Base-by-base conservation (phyloP, 1,140 invertebrate genomes). In the Vollenhovia emeryi region DNA sequence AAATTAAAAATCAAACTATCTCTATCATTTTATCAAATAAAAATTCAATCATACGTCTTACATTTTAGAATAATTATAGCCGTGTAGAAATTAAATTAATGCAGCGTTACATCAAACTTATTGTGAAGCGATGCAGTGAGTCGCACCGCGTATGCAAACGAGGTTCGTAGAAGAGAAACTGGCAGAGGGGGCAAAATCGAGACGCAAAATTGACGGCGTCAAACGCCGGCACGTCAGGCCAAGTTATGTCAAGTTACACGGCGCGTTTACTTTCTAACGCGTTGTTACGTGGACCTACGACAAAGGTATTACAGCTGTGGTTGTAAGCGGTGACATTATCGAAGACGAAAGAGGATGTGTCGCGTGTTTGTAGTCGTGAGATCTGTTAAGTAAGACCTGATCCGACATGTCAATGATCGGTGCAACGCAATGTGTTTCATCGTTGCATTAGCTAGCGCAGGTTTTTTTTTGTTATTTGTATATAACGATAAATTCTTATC, bases 191-290 rank as follows among this genome's bases (percentile, higher is more conserved):
- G 8, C 2, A 13, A 57, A 45, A 71, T n/a, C 50, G 5, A 55
- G 21, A 82, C 24, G 3, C 3, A 24, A 62, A 76, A 62, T 62
- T 64, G 57, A 74, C 55, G 52, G 52, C 55, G 24, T 18, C 15
- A 27, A 36, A 3, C 15, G 2, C n/a, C n/a, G n/a, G n/a, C 11
- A 36, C 60, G 27, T 64, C 27, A 80, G 64, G 45, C 36, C 48
- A 18, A 55, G 73, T 85, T 88, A 69, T 73, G 84, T 55, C 76
- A 82, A 84, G 79, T 86, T 83, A 50, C 48, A 71, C 40, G 21
- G 27, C n/a, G 24, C 48, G 36, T 89, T 82, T 73, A 74, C 87
- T 88, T 89, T 89, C 84, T 52, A 83, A 59, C 36, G 50, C 33
- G 24, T 18, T 27, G 50, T 89, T 88, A 86, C 84, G 83, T 86